phyloP scores from a whole-genome alignment of 2,113 vertebrate species.

The Artemisiospiza belli region DNA sequence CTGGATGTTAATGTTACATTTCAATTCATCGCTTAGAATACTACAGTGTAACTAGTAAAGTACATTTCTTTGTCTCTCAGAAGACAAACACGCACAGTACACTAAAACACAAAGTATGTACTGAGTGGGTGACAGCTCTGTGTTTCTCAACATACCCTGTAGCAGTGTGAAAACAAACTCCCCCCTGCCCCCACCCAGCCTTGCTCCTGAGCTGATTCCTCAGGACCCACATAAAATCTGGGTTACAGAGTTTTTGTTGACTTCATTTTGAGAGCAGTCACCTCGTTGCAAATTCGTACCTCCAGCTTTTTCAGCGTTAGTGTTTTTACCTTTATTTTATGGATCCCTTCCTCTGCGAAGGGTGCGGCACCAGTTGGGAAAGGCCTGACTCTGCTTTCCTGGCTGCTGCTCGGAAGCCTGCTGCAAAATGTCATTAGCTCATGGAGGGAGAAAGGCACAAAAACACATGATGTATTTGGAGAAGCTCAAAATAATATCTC shows the following conservation, averaged over 20 bases:
- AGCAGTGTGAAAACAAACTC: neutral
- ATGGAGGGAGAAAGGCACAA: neutral
- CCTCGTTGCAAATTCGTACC: neutral
- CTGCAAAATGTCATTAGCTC: conserved; percentile 9
- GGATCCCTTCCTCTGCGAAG: neutral
- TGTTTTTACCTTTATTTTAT: neutral
- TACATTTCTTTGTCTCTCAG: conserved; percentile 58
- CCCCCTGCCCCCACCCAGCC: neutral
- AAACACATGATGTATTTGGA: neutral
- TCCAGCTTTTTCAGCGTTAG: neutral
- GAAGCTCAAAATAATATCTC: neutral
- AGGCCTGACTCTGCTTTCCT: neutral
- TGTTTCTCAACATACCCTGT: conserved; percentile 23
- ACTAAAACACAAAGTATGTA: conserved; percentile 25
- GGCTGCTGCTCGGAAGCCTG: neutral
- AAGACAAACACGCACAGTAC: conserved; percentile 64
- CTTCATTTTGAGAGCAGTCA: neutral
- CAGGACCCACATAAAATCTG: neutral
- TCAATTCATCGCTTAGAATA: conserved; percentile 68
- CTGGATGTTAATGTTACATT: conserved; percentile 77
- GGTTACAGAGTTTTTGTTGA: neutral
- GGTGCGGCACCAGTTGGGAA: neutral
- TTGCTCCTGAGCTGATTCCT: neutral
- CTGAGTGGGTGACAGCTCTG: conserved; percentile 65
- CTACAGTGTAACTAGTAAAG: conserved; percentile 69